Base-by-base conservation (phyloP, 1,140 invertebrate species). In the Frieseomelitta varia region DNA sequence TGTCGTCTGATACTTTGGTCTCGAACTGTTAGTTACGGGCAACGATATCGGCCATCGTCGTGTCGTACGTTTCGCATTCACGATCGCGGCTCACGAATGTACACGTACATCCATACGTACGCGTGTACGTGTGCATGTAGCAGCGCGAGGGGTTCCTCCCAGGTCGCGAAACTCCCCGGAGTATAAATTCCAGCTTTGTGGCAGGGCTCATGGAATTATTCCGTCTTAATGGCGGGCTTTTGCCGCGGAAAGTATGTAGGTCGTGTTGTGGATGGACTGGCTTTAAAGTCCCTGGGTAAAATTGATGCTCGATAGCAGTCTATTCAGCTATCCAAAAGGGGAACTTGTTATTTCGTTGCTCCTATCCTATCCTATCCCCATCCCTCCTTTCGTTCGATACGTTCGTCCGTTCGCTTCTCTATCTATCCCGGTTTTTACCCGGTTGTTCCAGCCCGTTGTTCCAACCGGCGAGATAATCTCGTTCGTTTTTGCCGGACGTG, bases 1-100 rank as follows among this genome's bases (percentile, higher is more conserved):
- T 89, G 85, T 83, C 87, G 86, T 83, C 58, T 73, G 88, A 88
- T 87, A 87, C 80, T 83, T 85, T n/a, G 63, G 74, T 55, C 67
- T 71, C 63, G 69, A 84, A 87, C 39, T 67, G 82, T 78, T 76
- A 63, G 80, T 81, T 84, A 84, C 78, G 77, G 73, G 73, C 65
- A 80, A 75, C 69, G 84, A 85, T 83, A 81, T 86, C 39, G 72
- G 51, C 63, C 67, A 71, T 73, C 77, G 73, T 53, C 39, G 81
- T 58, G 77, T 87, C 68, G 86, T 87, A 81, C 77, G 58, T 88
- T 67, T 87, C 76, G 76, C 78, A 87, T 88, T 73, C 39, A 63
- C 27, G 21, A 58, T 56, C 72, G 15, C 8, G 53, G 21, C 34
- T 0, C 39, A 17, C 71, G 39, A 11, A 27, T 51, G n/a, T 24